These are phyloP conservation scores for Alentia gelatinosa DNA, from an alignment of 2,888 invertebrate species.

Conservation along the genomic window DNA sequence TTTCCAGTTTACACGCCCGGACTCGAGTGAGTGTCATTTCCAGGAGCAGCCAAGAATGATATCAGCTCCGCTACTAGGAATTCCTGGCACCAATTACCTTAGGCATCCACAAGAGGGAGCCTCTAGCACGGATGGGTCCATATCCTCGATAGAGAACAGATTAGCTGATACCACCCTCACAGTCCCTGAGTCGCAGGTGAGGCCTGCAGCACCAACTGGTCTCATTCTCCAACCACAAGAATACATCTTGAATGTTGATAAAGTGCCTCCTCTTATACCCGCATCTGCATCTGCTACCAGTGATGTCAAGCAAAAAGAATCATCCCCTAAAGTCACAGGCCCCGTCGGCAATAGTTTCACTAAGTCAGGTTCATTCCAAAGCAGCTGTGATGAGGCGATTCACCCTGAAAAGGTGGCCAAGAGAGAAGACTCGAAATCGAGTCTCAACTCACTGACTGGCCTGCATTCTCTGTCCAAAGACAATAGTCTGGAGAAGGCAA, in stretches of 20 bases:
- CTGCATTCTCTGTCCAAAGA: neutral
- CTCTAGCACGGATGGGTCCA: conserved; percentile 14
- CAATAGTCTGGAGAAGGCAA: neutral
- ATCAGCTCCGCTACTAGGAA: neutral
- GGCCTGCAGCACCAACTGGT: neutral
- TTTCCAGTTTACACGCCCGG: conserved; percentile 14
- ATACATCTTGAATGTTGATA: neutral
- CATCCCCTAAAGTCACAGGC: neutral
- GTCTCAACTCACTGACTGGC: neutral
- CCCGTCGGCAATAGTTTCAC: neutral
- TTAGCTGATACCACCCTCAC: neutral
- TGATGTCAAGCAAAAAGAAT: neutral
- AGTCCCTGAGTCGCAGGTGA: neutral
- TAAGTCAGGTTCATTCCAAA: neutral
- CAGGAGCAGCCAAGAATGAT: neutral
- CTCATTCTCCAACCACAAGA: conserved; percentile 41
- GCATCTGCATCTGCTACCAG: neutral
- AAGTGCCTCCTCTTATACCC: conserved; percentile 12
- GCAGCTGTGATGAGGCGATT: neutral
- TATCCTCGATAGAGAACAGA: conserved; percentile 17
- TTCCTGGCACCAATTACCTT: neutral
- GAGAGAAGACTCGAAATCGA: neutral
- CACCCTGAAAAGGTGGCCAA: neutral
- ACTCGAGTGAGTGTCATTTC: neutral
- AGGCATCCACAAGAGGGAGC: neutral